These are phyloP conservation scores for Esox masquinongy DNA, from an alignment of 2,797 vertebrate genomes.

Conservation along the genomic window DNA sequence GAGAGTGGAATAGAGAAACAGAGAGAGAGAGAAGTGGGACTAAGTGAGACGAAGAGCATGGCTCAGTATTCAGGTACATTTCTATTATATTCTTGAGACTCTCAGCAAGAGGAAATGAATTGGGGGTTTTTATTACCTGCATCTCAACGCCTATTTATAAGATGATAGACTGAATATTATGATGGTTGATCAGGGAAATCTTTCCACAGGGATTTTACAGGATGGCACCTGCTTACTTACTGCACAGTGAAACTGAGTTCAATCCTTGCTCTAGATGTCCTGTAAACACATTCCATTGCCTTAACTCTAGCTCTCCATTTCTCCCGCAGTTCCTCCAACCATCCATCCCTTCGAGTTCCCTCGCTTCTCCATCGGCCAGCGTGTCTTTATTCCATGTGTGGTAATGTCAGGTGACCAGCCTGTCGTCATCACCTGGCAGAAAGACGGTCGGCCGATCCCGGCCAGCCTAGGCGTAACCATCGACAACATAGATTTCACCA, in stretches of 20 bases:
- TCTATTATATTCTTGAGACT: conserved; percentile 42
- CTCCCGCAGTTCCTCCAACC: conserved; percentile 87
- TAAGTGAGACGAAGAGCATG: neutral
- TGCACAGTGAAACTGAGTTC: neutral
- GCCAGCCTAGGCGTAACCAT: conserved; percentile 94
- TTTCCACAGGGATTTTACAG: conserved; percentile 17
- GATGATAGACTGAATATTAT: conserved; percentile 22
- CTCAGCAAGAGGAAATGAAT: conserved; percentile 30
- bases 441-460: conserved; percentile 91
- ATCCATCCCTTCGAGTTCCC: conserved; percentile 98
- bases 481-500: conserved; percentile 98
- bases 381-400: conserved; percentile 96
- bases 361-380: conserved; percentile 93
- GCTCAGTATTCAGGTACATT: conserved; percentile 7
- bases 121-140: conserved; percentile 30
- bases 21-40: conserved; percentile 18
- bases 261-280: neutral
- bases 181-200: conserved; percentile 20
- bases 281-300: neutral
- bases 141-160: conserved; percentile 27
- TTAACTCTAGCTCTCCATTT: neutral
- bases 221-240: conserved; percentile 15
- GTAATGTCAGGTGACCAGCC: conserved; percentile 97
- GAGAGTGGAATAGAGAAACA: neutral
- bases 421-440: conserved; percentile 98